phyloP scores from a whole-genome alignment of 2,113 vertebrate species.

The Pedetes capensis region DNA sequence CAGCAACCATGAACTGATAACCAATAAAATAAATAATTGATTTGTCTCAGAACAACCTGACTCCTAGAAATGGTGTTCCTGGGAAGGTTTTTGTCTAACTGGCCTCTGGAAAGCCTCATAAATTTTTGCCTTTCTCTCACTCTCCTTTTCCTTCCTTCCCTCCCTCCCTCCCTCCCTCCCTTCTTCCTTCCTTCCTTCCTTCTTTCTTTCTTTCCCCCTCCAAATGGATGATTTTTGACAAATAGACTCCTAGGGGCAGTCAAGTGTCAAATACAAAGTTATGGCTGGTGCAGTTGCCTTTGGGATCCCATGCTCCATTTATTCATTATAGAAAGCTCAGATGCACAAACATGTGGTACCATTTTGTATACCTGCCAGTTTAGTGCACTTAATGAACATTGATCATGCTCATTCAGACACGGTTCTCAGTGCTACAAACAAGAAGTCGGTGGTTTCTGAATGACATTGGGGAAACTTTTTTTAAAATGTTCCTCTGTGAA shows the following conservation, averaged over 20 bases:
- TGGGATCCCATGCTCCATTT: constrained; percentile 77
- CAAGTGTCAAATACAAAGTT: constrained; percentile 77
- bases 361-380: constrained; percentile 77
- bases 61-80: background rate
- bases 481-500: background rate
- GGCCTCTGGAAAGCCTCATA: background rate
- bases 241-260: constrained; percentile 73
- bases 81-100: background rate
- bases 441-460: constrained; percentile 52
- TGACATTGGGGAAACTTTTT: background rate
- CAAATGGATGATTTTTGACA: constrained; percentile 70
- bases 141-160: too few relatives aligned
- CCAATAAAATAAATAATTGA: background rate
- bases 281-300: constrained; percentile 67
- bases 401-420: constrained; percentile 67
- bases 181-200: background rate
- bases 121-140: constrained; percentile 43
- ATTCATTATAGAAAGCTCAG: constrained; percentile 73
- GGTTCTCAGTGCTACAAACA: constrained; percentile 40
- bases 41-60: background rate
- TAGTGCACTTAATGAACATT: constrained; percentile 72
- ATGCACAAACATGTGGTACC: constrained; percentile 36
- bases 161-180: too few relatives aligned
- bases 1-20: background rate
- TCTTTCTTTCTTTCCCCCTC: background rate